Conservation (phyloP, 2,797 vertebrate genomes). For the Rhabdomys pumilio region DNA sequence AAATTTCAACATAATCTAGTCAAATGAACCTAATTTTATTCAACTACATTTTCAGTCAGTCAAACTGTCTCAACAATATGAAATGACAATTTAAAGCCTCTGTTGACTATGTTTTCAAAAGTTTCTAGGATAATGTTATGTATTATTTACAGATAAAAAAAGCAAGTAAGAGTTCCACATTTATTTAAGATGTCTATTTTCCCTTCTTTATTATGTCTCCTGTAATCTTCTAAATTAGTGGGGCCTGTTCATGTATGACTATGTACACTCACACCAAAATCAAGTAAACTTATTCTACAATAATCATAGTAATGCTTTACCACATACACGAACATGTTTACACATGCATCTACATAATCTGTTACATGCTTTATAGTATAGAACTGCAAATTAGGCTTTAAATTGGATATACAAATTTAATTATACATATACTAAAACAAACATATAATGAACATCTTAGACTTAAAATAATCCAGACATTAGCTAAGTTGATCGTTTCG, state of each 20-base stretch:
- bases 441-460: slow-evolving; percentile 24
- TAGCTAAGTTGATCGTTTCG: slow-evolving; percentile 31
- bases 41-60: background rate
- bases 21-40: slow-evolving; percentile 52
- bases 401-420: slow-evolving; percentile 13
- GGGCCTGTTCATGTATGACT: slow-evolving; percentile 21
- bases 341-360: background rate
- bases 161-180: background rate
- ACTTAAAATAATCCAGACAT: slow-evolving; percentile 26
- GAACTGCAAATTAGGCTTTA: slow-evolving; percentile 34
- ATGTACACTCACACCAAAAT: slow-evolving; percentile 27
- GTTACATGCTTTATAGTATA: background rate
- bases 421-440: slow-evolving; percentile 51
- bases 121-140: background rate
- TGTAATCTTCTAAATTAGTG: slow-evolving; percentile 47
- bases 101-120: background rate
- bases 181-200: slow-evolving; percentile 51
- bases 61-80: background rate
- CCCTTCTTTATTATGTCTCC: slow-evolving; percentile 4
- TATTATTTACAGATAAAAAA: slow-evolving; percentile 31
- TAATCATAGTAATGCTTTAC: slow-evolving; percentile 48
- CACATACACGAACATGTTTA: background rate
- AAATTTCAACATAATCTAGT: slow-evolving; percentile 40
- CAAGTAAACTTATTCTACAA: slow-evolving; percentile 36
- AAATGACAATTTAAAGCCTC: background rate